These are phyloP conservation scores for Leptobrachium ailaonicum DNA, from an alignment of 2,113 vertebrate genomes.

Conservation along the genomic window DNA sequence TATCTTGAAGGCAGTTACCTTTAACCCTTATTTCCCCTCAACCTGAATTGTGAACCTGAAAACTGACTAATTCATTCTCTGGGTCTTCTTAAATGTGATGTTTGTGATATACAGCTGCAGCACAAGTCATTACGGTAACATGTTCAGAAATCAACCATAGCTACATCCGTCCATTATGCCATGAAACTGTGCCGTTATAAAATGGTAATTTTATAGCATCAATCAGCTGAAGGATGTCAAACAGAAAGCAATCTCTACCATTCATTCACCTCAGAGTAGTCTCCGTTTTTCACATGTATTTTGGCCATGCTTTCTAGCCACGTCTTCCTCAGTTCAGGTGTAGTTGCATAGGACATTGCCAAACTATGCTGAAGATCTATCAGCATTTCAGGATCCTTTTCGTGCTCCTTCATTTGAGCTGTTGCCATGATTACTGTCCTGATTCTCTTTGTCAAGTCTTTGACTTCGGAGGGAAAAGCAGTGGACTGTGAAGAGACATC, in stretches of 20 bases:
- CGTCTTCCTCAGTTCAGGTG: conserved; percentile 90
- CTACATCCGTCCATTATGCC: too few relatives aligned
- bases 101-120: too few relatives aligned
- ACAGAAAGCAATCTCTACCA: background rate
- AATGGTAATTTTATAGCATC: too few relatives aligned
- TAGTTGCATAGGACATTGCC: conserved; percentile 95
- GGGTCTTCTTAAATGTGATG: too few relatives aligned
- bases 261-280: conserved; percentile 86
- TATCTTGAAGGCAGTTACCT: too few relatives aligned
- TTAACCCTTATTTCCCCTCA: too few relatives aligned
- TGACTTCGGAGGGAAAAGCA: conserved; percentile 90
- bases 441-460: conserved; percentile 93
- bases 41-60: too few relatives aligned
- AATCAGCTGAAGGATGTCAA: background rate
- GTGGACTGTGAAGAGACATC: conserved; percentile 73
- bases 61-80: too few relatives aligned
- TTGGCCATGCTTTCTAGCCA: conserved; percentile 98
- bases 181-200: too few relatives aligned
- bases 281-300: conserved; percentile 91
- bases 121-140: too few relatives aligned
- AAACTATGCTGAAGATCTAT: conserved; percentile 95
- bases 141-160: too few relatives aligned
- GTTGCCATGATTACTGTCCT: conserved; percentile 97
- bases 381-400: conserved; percentile 94
- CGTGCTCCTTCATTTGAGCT: conserved; percentile 95